Evolutionary conservation across 2,113 vertebrate species (phyloP), one percentile per base, ranked within the genome.

Genomic region (Prietella phreatophila): DNA sequence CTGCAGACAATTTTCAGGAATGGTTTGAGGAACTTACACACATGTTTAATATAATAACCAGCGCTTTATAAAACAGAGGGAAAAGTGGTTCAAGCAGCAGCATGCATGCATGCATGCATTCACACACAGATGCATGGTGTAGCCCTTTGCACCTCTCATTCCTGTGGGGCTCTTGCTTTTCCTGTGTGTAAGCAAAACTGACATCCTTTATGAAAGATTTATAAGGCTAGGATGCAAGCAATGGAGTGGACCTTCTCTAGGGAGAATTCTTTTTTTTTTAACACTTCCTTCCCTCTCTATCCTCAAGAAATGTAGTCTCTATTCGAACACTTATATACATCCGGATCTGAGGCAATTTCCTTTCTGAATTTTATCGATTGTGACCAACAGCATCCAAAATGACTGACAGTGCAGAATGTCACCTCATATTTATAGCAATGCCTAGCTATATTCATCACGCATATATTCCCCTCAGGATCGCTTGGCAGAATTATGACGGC

Each of bases 161-260:
- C 93, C 94, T 94, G 88, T 92, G 94, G 93, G 94, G 93, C 93
- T 88, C 87, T 93, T 86, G 88, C 91, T 91, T 93, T 94, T 93
- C 92, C 91, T 95, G 92, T 93, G 93, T 95, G 94, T 95, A 95
- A 96, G 95, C 95, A 95, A 95, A 96, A 95, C 94, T 95, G 95
- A 96, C 95, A 95, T 94, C 91, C 93, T 95, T 95, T 95, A 95
- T 96, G 92, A 96, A 96, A 95, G 94, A 96, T 96, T 95, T 95
- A 96, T 96, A 94, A 95, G 94, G 86, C 93, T 91, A 93, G 94
- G 94, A 95, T 95, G 94, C 94, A 95, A 95, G 95, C 93, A 93
- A 95, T 94, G 93, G 93, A 95, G 93, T 89, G 91, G 92, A 91
- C 93, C 92, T 88, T 94, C 95, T 94, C 94, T 47, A 73, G 93